Evolutionary conservation across 2,113 vertebrate genomes (phyloP), one percentile per base, ranked within the genome.

Genomic region (Oreocharis arfaki): DNA sequence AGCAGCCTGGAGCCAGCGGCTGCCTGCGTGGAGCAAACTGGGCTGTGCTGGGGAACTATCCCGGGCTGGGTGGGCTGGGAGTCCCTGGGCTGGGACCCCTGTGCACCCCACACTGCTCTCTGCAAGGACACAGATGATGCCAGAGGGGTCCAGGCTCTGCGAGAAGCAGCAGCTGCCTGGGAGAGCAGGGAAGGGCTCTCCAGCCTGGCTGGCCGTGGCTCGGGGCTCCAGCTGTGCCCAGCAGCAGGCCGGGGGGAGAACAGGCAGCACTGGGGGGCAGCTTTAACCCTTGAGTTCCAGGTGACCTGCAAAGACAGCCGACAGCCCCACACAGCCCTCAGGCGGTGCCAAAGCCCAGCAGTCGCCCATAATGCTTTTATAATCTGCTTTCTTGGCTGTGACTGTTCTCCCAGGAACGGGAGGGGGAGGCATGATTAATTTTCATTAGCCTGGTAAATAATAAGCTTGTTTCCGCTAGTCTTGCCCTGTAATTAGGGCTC

Each of bases 371-470:
- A 71, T 64, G 76, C 64, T 42, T 85, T 86, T 83, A 49, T 93
- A 84, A 95, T 75, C 55, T 90, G 52, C 65, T 91, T 87, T 77
- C 78, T 65, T 77, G 68, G 46, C 76, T 12, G 13, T 87, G 94
- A 84, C 53, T 96, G 74, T 82, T 95, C 81, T 84, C 75, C 71
- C 85, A 73, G 88, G 78, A 89, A 85, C 85, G 59, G 57, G 70
- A 94, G 89, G 74, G 37, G 70, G 78, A 94, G 78, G 81, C 74
- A 61, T 91, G 91, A 94, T 93, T 93, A 90, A 94, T 96, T 95
- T 94, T 94, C 91, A 95, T 96, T 93, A 97, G 78, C 46, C 78
- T 93, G 55, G 71, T 96, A 95, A 96, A 96, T 90, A 93, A 89
- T 84, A 76, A 87, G 89, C 91, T 87, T 69, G 74, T 90, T 97